These are phyloP conservation scores for Luehdorfia chinensis DNA, from an alignment of 1,140 invertebrate species.

Conservation along the genomic window DNA sequence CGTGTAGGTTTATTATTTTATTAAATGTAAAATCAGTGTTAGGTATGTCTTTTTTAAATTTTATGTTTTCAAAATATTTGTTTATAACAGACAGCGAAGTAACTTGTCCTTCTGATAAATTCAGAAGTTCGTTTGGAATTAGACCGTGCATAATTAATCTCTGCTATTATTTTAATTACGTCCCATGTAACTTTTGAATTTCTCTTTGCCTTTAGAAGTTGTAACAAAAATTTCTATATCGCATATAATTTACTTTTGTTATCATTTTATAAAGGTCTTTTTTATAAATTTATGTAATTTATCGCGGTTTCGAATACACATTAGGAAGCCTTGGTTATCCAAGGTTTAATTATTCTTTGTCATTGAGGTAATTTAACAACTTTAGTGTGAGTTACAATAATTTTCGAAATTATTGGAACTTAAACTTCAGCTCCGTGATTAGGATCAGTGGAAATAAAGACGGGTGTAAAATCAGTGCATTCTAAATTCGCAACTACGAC, in stretches of 20 bases:
- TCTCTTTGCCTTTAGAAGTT: slow-evolving; percentile 20
- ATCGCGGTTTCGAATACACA: too few species aligned
- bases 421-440: background rate
- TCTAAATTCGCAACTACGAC: background rate
- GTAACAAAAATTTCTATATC: slow-evolving; percentile 27
- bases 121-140: too few species aligned
- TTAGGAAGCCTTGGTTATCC: slow-evolving; percentile 29
- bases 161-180: slow-evolving; percentile 20
- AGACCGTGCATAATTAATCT: too few species aligned
- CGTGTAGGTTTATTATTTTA: background rate
- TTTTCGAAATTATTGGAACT: background rate
- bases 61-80: slow-evolving; percentile 21
- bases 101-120: background rate
- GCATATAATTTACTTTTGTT: slow-evolving; percentile 16
- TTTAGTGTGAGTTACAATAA: too few species aligned
- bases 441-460: background rate
- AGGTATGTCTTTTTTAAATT: too few species aligned
- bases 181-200: slow-evolving; percentile 21
- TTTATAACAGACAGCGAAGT: slow-evolving; percentile 2
- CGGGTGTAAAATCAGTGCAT: background rate
- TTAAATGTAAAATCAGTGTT: too few species aligned
- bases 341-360: slow-evolving; percentile 22
- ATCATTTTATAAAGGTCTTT: slow-evolving; percentile 19
- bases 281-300: slow-evolving; percentile 23
- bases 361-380: background rate